Conservation (phyloP, 2,888 invertebrate genomes). For the Tachina fera region DNA sequence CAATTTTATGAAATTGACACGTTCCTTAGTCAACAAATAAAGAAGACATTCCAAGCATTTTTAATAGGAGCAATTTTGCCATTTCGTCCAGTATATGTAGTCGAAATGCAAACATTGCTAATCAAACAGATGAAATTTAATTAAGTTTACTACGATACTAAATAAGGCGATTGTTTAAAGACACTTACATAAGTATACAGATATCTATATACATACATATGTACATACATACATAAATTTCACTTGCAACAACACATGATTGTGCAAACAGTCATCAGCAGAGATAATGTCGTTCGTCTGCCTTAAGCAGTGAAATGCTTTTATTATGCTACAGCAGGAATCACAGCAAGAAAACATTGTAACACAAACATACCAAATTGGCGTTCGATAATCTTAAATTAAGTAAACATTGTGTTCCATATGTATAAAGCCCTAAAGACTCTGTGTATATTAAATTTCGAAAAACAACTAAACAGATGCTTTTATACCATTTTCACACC, state of each 20-base stretch:
- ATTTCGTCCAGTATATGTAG: constrained; percentile 10
- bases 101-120: constrained; percentile 42
- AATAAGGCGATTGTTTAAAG: constrained; percentile 36
- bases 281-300: constrained; percentile 44
- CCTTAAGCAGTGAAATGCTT: constrained; percentile 48
- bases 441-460: constrained; percentile 21
- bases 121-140: constrained; percentile 76
- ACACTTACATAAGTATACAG: background rate
- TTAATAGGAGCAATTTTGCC: constrained; percentile 16
- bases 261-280: constrained; percentile 23
- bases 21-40: constrained; percentile 15
- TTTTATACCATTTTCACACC: constrained; percentile 60
- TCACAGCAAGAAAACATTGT: constrained; percentile 31
- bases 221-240: constrained; percentile 6
- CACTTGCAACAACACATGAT: constrained; percentile 44
- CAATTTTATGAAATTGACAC: constrained; percentile 48
- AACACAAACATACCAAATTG: constrained; percentile 12
- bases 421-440: constrained; percentile 24
- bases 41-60: background rate
- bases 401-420: constrained; percentile 50
- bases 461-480: constrained; percentile 59
- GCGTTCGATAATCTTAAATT: constrained; percentile 47
- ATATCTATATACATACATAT: background rate
- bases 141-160: constrained; percentile 75
- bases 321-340: constrained; percentile 58